These are phyloP conservation scores for Cryptotis parvus DNA, from an alignment of 2,113 vertebrate species.

Conservation along the genomic window DNA sequence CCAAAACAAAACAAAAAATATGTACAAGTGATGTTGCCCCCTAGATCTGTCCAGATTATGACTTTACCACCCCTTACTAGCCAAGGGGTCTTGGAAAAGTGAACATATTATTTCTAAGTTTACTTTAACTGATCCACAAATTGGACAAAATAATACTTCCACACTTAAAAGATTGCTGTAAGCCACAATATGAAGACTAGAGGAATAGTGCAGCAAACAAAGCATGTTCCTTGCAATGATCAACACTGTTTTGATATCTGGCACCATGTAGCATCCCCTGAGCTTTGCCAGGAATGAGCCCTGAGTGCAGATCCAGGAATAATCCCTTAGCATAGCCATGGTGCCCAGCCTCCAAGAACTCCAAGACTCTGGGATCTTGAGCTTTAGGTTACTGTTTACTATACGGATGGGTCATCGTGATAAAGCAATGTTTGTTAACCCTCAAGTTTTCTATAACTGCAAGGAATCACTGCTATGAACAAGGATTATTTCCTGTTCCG, in stretches of 20 bases:
- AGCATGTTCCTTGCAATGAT: too few species aligned
- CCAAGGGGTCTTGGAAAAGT: background rate
- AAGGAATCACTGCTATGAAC: conserved; percentile 16
- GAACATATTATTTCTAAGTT: background rate
- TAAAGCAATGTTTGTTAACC: background rate
- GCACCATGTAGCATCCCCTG: too few species aligned
- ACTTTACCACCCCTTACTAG: background rate
- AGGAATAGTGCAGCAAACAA: too few species aligned
- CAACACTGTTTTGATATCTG: too few species aligned
- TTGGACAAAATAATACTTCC: background rate
- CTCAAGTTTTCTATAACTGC: conserved; percentile 1
- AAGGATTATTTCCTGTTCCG: conserved; percentile 42
- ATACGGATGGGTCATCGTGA: background rate
- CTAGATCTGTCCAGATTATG: background rate
- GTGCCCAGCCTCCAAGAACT: background rate
- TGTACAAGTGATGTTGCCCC: background rate
- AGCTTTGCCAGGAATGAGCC: too few species aligned
- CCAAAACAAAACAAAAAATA: too few species aligned
- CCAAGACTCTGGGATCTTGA: background rate
- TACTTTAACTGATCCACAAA: background rate
- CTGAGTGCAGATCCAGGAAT: too few species aligned
- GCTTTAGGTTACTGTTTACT: background rate
- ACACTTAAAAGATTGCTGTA: background rate
- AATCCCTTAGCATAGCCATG: too few species aligned
- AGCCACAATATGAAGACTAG: background rate